Evolutionary conservation across 92 coral and sea anemone species (phyloP).

Genomic region (Zoanthus gigantus): DNA sequence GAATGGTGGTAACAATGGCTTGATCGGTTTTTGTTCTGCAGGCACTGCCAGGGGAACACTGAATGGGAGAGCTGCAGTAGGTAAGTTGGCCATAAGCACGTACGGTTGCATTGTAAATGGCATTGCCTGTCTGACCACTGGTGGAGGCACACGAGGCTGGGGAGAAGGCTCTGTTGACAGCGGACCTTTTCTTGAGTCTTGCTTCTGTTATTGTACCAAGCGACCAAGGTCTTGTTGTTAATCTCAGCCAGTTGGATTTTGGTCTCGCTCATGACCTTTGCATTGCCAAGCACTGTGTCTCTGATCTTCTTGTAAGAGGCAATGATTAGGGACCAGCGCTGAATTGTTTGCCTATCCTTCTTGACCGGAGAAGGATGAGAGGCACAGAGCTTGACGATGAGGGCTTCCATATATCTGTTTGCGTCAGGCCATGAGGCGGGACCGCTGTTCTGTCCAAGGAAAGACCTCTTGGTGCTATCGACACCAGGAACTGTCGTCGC

Average conservation of each 20-base stretch:
- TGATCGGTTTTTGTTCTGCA: too few relatives aligned
- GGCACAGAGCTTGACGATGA: constrained; percentile 51
- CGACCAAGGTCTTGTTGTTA: neutral
- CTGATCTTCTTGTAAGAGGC: constrained; percentile 33
- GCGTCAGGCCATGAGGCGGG: constrained; percentile 81
- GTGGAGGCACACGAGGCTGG: neutral
- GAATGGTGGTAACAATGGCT: too few relatives aligned
- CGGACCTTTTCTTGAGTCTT: neutral
- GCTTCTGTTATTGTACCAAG: neutral
- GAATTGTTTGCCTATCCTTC: neutral
- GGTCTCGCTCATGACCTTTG: constrained; percentile 2
- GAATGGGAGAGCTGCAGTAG: too few relatives aligned
- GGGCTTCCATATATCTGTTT: constrained; percentile 75
- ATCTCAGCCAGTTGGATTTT: neutral
- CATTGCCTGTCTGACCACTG: neutral
- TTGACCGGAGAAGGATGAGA: constrained; percentile 51
- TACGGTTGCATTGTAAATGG: too few relatives aligned
- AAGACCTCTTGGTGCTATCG: constrained; percentile 40
- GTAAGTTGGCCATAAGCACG: too few relatives aligned
- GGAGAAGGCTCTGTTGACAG: neutral
- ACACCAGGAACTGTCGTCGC: constrained; percentile 50
- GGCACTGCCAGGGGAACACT: too few relatives aligned
- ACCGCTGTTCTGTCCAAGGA: too few relatives aligned
- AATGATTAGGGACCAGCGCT: constrained; percentile 58
- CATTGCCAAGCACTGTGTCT: neutral